Conservation (phyloP, 2,113 vertebrate genomes). For the Dissostichus mawsoni region DNA sequence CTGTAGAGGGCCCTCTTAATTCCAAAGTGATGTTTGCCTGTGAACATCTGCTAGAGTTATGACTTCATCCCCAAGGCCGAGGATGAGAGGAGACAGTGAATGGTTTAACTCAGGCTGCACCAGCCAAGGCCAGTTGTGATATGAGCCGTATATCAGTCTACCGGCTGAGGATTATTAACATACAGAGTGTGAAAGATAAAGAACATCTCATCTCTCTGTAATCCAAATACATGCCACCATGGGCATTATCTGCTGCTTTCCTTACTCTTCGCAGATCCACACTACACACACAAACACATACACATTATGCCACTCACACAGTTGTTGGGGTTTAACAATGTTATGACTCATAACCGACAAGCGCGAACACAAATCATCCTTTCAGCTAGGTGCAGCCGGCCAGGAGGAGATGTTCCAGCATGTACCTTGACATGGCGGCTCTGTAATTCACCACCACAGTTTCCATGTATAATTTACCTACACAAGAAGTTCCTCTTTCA, state of each 20-base stretch:
- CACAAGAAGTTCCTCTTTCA: conserved; percentile 58
- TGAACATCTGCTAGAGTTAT: conserved; percentile 65
- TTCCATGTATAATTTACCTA: conserved; percentile 76
- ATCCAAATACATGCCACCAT: background rate
- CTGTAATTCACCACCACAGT: conserved; percentile 60
- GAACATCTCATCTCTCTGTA: background rate
- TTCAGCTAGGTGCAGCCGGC: conserved; percentile 32
- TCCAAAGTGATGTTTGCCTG: conserved; percentile 4
- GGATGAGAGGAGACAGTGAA: conserved; percentile 47
- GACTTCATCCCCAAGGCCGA: conserved; percentile 59
- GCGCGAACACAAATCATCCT: conserved; percentile 54
- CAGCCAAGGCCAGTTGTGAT: conserved; percentile 51
- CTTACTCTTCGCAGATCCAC: conserved; percentile 14
- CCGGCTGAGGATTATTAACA: background rate
- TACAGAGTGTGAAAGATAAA: background rate
- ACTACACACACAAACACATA: conserved; percentile 24
- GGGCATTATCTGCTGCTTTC: conserved; percentile 5
- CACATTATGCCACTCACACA: conserved; percentile 23
- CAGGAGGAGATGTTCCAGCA: conserved; percentile 65
- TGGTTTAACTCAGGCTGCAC: conserved; percentile 32
- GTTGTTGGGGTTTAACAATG: conserved; percentile 19
- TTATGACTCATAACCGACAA: conserved; percentile 60
- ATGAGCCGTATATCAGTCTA: conserved; percentile 31
- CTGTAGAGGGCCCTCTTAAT: conserved; percentile 49
- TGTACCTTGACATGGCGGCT: conserved; percentile 58